Conservation (phyloP, 2,797 vertebrate genomes). For the Remorina albescens region DNA sequence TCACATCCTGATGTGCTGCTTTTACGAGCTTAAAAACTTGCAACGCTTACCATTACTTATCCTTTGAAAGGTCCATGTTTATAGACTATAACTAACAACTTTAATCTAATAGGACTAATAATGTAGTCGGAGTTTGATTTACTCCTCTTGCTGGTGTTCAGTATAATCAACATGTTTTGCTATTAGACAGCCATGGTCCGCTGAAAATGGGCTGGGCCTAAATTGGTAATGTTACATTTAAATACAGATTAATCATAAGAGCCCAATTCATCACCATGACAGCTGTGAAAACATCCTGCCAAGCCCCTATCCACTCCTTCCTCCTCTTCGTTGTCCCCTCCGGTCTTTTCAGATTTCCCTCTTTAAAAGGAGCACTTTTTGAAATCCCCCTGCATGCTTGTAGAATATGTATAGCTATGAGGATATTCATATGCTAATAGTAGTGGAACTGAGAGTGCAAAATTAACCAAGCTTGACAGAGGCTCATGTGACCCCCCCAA, state of each 20-base stretch:
- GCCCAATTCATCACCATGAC: constrained; percentile 82
- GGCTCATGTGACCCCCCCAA: constrained; percentile 76
- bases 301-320: constrained; percentile 75
- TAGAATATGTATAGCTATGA: constrained; percentile 75
- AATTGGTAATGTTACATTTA: constrained; percentile 81
- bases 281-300: constrained; percentile 82
- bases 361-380: constrained; percentile 67
- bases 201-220: constrained; percentile 68
- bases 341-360: constrained; percentile 72
- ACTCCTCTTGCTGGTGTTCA: constrained; percentile 43
- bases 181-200: constrained; percentile 59
- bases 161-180: constrained; percentile 77
- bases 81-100: constrained; percentile 23
- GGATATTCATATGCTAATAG: constrained; percentile 84
- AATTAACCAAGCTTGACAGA: constrained; percentile 85
- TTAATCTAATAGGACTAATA: constrained; percentile 31
- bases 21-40: background rate
- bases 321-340: constrained; percentile 75
- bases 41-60: constrained; percentile 13
- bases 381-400: constrained; percentile 72
- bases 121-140: constrained; percentile 41
- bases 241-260: constrained; percentile 83
- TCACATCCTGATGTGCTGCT: constrained; percentile 8
- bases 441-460: constrained; percentile 70
- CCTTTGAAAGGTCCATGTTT: background rate